Percentiles rank a stretch among this genome's conserved stretches.
phyloP scores from a whole-genome alignment of 2,113 vertebrate genomes.

The Scalopus aquaticus region DNA sequence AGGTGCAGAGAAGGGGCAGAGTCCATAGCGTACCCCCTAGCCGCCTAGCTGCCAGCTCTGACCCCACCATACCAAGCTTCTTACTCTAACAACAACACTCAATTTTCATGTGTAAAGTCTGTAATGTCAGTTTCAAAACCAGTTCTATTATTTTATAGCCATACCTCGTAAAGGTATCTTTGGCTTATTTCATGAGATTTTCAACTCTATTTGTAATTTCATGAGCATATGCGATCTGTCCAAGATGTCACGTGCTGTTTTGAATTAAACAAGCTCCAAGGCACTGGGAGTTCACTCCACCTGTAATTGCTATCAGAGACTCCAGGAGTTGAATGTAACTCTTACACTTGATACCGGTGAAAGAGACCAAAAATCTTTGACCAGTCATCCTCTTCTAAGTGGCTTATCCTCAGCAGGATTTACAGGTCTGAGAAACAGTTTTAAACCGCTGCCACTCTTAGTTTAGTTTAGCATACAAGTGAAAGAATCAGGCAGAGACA shows the following conservation, averaged over 20 bases:
- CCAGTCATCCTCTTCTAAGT: slow-evolving; percentile 11
- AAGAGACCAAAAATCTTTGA: slow-evolving; percentile 32
- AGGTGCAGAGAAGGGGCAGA: no score
- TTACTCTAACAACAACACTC: neutral
- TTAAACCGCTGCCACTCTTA: neutral
- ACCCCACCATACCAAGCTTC: no score
- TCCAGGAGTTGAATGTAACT: neutral
- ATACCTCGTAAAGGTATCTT: slow-evolving; percentile 21
- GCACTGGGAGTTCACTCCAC: slow-evolving; percentile 9
- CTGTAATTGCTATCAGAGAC: slow-evolving; percentile 53
- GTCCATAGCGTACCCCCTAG: no score
- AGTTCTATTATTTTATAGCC: slow-evolving; percentile 16
- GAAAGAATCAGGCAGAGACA: neutral
- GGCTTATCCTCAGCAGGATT: neutral
- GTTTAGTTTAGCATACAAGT: slow-evolving; percentile 10
- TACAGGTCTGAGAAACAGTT: slow-evolving; percentile 26
- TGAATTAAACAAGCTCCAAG: slow-evolving; percentile 53
- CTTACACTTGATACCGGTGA: neutral
- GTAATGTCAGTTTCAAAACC: slow-evolving; percentile 22
- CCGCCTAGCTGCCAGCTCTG: no score
- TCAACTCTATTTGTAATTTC: slow-evolving; percentile 35
- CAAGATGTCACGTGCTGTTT: slow-evolving; percentile 13
- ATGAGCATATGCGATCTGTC: slow-evolving; percentile 37
- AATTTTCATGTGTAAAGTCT: neutral
- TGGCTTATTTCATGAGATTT: slow-evolving; percentile 46